A percentile compares a stretch with the other conserved stretches of the same genome.
Evolutionary conservation across 2,113 vertebrate species (phyloP).

Genomic region (Salminus brasiliensis): DNA sequence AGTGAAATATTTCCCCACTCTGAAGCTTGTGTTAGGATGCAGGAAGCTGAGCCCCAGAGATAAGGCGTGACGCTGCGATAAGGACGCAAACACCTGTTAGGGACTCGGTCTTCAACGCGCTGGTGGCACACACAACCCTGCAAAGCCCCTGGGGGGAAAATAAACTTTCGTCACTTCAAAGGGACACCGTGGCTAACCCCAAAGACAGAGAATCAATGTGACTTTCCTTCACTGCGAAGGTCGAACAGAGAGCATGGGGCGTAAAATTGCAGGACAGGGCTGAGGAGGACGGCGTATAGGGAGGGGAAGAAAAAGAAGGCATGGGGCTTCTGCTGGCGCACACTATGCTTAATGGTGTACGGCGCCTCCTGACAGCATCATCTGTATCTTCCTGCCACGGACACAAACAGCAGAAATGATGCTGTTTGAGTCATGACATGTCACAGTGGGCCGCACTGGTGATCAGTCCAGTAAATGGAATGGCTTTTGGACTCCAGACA

Average conservation of each 20-base stretch:
- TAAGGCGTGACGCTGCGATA: slow-evolving; percentile 74
- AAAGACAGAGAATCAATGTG: slow-evolving; percentile 57
- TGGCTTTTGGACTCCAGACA: slow-evolving; percentile 57
- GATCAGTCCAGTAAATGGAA: slow-evolving; percentile 80
- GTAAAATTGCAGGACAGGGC: slow-evolving; percentile 29
- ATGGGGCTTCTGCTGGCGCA: slow-evolving; percentile 29
- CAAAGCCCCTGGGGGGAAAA: slow-evolving; percentile 30
- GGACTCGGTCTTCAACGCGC: slow-evolving; percentile 49
- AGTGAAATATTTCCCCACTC: slow-evolving; percentile 79
- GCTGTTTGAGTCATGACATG: slow-evolving; percentile 80
- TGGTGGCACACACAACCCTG: slow-evolving; percentile 44
- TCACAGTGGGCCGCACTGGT: slow-evolving; percentile 71
- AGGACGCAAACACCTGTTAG: slow-evolving; percentile 77
- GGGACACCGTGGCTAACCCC: slow-evolving; percentile 16
- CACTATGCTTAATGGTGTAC: slow-evolving; percentile 73
- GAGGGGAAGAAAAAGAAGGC: slow-evolving; percentile 4
- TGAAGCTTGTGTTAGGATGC: slow-evolving; percentile 69
- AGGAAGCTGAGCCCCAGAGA: slow-evolving; percentile 79
- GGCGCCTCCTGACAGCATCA: slow-evolving; percentile 74
- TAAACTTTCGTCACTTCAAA: slow-evolving; percentile 50
- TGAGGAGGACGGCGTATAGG: slow-evolving; percentile 42
- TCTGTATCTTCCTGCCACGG: slow-evolving; percentile 75
- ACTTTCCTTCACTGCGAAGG: slow-evolving; percentile 48
- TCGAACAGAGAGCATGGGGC: slow-evolving; percentile 39
- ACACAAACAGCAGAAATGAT: slow-evolving; percentile 77